Conservation (phyloP, 2,797 vertebrate species). For the Tarsius wallacei region DNA sequence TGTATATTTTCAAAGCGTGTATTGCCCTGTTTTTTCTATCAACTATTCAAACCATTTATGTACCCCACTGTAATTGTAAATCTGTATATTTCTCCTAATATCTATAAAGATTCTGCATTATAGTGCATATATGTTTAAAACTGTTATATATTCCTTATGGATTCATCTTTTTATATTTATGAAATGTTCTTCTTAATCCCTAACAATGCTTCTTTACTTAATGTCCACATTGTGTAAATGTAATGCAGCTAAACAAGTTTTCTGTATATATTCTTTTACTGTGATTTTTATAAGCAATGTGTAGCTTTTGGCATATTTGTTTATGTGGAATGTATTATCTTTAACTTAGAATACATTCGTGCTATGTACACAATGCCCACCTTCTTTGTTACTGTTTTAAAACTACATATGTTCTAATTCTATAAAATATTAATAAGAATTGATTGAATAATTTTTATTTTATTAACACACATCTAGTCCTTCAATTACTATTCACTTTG, state of each 20-base stretch:
- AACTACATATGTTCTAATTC: not conserved
- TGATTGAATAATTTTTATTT: too few species aligned
- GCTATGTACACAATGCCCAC: not conserved
- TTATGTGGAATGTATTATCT: not conserved
- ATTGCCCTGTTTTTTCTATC: not conserved
- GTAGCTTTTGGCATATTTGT: not conserved
- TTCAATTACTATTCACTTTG: not conserved
- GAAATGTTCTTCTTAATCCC: not conserved
- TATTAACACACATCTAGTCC: not conserved
- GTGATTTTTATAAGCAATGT: not conserved
- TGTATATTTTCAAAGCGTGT: not conserved
- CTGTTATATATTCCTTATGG: too few species aligned
- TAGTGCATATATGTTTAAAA: not conserved
- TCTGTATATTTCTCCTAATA: not conserved
- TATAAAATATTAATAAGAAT: not conserved
- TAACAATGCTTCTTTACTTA: not conserved
- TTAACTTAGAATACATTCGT: not conserved
- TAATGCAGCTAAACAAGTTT: not conserved
- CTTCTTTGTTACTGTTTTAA: not conserved
- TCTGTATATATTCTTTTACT: not conserved
- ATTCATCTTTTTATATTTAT: not conserved
- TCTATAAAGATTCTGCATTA: not conserved
- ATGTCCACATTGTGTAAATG: not conserved
- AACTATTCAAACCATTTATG: not conserved
- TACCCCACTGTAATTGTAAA: not conserved